Evolutionary conservation across 2,888 invertebrate genomes (phyloP), one percentile per base, ranked within the genome.

Genomic region (Dendrolimus pini): DNA sequence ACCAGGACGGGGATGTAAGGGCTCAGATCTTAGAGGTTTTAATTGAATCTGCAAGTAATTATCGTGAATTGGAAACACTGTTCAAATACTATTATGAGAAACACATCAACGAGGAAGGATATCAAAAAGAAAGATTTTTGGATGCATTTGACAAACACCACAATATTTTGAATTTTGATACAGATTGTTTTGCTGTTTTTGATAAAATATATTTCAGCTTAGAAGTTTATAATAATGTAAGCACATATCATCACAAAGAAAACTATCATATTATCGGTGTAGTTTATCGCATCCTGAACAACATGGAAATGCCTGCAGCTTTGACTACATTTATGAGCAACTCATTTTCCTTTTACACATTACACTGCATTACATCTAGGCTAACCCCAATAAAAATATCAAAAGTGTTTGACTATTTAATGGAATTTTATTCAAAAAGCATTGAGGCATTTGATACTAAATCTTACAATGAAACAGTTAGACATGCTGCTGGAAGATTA

Each of bases 21-120:
- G 54, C 13, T 14, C 14, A 41, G n/a, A 56, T 56, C 30, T 1
- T 59, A n/a, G 14, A 30, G 9, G 18, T 54, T 18, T 47, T 59
- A 41, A 41, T 56, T 14, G 61, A 75, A 42, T 67, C 75, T 2
- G 74, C 75, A 10, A 74, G 70, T 65, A 78, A 62, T 55, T 69
- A 78, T 56, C 56, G 63, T 2, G 75, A 85, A 3, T 58, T 83
- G 14, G 67, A 68, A 59, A 69, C 59, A 18, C 60, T 84, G 7
- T 66, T 85, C 7, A 67, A 66, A n/a, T 77, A 85, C 66, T 85
- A 74, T 63, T 74, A 74, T 58, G 70, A 78, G 0, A 75, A 78
- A 59, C 82, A 83, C 67, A 64, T 72, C 0, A 84, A 84, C 64
- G 85, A 83, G 68, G 61, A 42, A 42, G 61, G 52, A 53, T 56